phyloP scores from a whole-genome alignment of 2,113 vertebrate species.

The Archocentrus centrarchus region DNA sequence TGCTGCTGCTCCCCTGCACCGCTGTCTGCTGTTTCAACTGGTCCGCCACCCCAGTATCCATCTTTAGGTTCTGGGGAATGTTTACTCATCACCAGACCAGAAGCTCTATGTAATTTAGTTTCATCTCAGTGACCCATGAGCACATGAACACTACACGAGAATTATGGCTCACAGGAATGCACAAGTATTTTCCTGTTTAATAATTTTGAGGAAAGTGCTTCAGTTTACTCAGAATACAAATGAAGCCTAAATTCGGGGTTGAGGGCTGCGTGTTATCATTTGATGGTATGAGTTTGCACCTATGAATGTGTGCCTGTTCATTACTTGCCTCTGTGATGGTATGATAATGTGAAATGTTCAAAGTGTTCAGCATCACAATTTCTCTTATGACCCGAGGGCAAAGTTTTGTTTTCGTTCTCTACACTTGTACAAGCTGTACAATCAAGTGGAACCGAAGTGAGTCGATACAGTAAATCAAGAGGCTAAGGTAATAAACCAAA shows the following conservation, averaged over 20 bases:
- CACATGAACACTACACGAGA: neutral
- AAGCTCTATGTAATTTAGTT: neutral
- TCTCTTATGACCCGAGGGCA: slow-evolving; percentile 31
- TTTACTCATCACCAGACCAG: no score
- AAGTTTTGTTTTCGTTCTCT: slow-evolving; percentile 14
- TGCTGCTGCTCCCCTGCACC: neutral
- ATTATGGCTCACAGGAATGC: neutral
- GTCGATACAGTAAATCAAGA: slow-evolving; percentile 10
- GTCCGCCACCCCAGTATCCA: neutral
- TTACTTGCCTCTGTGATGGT: slow-evolving; percentile 21
- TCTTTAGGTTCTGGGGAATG: neutral
- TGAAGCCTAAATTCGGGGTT: slow-evolving; percentile 7
- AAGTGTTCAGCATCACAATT: slow-evolving; percentile 26
- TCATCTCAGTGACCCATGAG: slow-evolving; percentile 20
- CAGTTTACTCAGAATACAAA: slow-evolving; percentile 42
- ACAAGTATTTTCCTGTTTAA: slow-evolving; percentile 16
- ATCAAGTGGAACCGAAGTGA: slow-evolving; percentile 33
- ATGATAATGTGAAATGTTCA: slow-evolving; percentile 4
- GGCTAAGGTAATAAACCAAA: slow-evolving; percentile 15
- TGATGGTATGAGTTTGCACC: slow-evolving; percentile 11
- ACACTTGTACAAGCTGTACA: slow-evolving; percentile 8
- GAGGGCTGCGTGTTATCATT: neutral
- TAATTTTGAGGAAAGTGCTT: slow-evolving; percentile 29
- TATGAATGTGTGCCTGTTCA: slow-evolving; percentile 34
- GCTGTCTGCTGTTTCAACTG: neutral